Base-by-base conservation (phyloP, 53 echinoderm and acorn worm genomes). In the Astropecten irregularis region DNA sequence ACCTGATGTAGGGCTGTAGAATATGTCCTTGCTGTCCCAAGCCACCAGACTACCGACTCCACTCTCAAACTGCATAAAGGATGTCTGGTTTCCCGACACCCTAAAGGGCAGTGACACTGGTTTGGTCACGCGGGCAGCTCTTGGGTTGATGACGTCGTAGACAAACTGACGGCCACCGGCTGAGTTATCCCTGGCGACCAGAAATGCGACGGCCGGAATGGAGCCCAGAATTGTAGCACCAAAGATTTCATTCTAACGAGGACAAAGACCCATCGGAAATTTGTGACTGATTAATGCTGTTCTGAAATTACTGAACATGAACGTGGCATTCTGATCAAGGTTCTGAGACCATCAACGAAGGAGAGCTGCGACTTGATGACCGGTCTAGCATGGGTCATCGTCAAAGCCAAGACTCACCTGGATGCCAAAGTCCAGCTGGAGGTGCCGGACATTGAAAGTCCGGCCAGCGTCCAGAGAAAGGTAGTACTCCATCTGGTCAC, bases 1-100 rank as follows among this genome's bases (percentile, higher is more conserved):
- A 87, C 87, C 87, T 69, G 87, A 50, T 7, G 54, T 57, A 52
- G 69, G 14, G 67, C 87, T 87, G 39, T 81, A 69, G 46, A 34
- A 87, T 23, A 87, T 30, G 34, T 79, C 23, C 31, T 42, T 57
- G 6, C 32, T 35, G 30, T 81, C 87, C 87, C 87, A 87, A 11
- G 81, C 3, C 26, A 87, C 40, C 56, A 87, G 68, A 68, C 38
- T 58, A 40, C 63, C 82, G 14, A 49, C n/a, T 47, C 85, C 85
- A 85, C 63, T 50, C 63, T 72, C 52, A 40, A 63, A 28, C 52
- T 71, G 85, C 14, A 48, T 29, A 49, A 85, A 71, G 1, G 61
- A 58, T 28, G 73, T 57, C 39, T 50, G 61, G 62, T 73, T 50
- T 56, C 84, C 84, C 0, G 46, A 25, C 38, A 72, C 73, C 47